These are phyloP conservation scores for Suricata suricatta DNA, from an alignment of 2,113 vertebrate genomes.

Conservation along the genomic window DNA sequence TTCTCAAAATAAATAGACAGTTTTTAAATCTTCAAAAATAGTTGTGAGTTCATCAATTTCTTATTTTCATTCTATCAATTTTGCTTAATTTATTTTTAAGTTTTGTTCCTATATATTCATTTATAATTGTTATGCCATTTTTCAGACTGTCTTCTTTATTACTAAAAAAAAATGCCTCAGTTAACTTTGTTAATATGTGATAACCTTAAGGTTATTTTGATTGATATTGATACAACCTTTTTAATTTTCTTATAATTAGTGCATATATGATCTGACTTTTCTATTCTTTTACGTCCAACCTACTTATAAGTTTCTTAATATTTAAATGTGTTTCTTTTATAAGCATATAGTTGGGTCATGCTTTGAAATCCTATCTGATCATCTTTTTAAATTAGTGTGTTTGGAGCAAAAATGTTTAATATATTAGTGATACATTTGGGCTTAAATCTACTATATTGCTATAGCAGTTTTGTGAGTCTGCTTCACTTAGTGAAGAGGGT, in stretches of 20 bases:
- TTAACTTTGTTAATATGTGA: not conserved
- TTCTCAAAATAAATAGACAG: too few relatives aligned
- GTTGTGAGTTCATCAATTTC: not conserved
- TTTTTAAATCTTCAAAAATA: not conserved
- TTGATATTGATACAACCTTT: not conserved
- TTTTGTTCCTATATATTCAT: not conserved
- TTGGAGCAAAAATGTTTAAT: not conserved
- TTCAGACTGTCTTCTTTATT: not conserved
- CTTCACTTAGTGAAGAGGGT: not conserved
- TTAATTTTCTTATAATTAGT: not conserved
- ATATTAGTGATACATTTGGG: not conserved
- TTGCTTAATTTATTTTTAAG: not conserved
- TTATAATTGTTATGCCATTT: not conserved
- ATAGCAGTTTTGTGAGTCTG: not conserved
- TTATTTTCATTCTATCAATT: not conserved
- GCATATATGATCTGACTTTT: not conserved
- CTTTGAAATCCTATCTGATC: not conserved
- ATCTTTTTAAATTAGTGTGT: not conserved
- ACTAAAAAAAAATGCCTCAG: not conserved
- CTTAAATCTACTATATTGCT: not conserved
- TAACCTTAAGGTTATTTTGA: not conserved
- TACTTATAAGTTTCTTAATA: not conserved
- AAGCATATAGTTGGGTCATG: not conserved
- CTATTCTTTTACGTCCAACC: not conserved
- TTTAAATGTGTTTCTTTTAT: not conserved